Base-by-base conservation (phyloP, 1,140 invertebrate genomes). In the Caenorhabditis briggsae region DNA sequence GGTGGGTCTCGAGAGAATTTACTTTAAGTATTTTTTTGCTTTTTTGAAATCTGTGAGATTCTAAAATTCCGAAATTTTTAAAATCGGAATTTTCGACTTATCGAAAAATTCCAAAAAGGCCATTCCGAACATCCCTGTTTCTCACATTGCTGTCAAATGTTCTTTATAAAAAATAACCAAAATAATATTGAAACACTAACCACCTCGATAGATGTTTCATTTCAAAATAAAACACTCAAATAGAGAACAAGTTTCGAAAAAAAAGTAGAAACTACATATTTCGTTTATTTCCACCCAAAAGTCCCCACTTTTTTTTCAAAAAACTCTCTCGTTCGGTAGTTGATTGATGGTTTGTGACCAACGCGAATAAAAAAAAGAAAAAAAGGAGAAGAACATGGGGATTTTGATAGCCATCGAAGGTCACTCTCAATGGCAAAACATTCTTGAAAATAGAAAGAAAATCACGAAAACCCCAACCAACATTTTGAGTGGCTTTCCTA, bases 321-420 rank as follows among this genome's bases (percentile, higher is more conserved):
- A 14, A 23, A 25, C 56, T 58, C 23, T 55, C 50, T 82, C 82
- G 41, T 20, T 84, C 46, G 58, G 18, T 84, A 50, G 43, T n/a
- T 78, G 70, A 78, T 78, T 48, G 46, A 48, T 78, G 41, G 50
- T 83, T n/a, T 61, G n/a, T 64, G 59, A 43, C 83, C 58, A 46
- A 78, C 33, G 33, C 33, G 33, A 33, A 33, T 33, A 78, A 43
- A 11, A 12, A 78, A 78, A 23, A 78, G 3, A 20, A 23, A 50
- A 78, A 12, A 23, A 78, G 20, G 14, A 50, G 14, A 46, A 20
- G 46, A 46, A 70, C 7, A 20, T 48, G 20, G 65, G 46, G 43
- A 70, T 53, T 14, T 53, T 14, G 41, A 9, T n/a, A 50, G 11
- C 5, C 9, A n/a, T 11, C 46, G 70, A 78, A 78, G 70, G 70